These are phyloP conservation scores for Myodes glareolus DNA, from an alignment of 2,113 vertebrate genomes.

Conservation along the genomic window DNA sequence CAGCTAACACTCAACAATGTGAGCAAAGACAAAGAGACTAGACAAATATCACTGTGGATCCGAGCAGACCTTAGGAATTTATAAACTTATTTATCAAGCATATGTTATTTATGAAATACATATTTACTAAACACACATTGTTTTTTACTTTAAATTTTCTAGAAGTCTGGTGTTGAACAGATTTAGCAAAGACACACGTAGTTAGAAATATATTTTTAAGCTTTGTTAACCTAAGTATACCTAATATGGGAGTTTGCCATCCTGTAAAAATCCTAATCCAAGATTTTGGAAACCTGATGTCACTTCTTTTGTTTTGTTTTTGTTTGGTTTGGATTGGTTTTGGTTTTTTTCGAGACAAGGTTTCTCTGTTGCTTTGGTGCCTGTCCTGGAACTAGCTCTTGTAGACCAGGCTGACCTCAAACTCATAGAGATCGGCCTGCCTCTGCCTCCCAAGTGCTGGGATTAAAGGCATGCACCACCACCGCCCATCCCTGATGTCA, in stretches of 20 bases:
- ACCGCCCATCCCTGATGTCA: background rate
- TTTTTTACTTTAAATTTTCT: background rate
- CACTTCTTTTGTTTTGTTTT: background rate
- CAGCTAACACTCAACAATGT: background rate
- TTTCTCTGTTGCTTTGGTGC: too few relatives aligned
- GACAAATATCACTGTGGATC: background rate
- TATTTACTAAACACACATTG: background rate
- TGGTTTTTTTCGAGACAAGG: too few relatives aligned
- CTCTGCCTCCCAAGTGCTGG: too few relatives aligned
- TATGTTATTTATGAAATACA: background rate
- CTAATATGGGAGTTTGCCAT: background rate
- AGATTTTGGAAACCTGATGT: background rate
- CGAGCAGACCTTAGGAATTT: background rate
- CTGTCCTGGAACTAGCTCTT: too few relatives aligned
- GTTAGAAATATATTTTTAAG: background rate
- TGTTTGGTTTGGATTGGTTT: too few relatives aligned
- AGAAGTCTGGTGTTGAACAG: background rate
- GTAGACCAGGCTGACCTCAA: too few relatives aligned
- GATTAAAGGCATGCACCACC: too few relatives aligned
- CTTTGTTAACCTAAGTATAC: background rate
- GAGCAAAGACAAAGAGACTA: background rate
- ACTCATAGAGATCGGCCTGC: too few relatives aligned
- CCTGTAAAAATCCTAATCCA: background rate
- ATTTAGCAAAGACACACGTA: background rate
- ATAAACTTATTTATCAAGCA: background rate